These are phyloP conservation scores for Sinella curviseta DNA, from an alignment of 1,140 invertebrate species.

Conservation along the genomic window DNA sequence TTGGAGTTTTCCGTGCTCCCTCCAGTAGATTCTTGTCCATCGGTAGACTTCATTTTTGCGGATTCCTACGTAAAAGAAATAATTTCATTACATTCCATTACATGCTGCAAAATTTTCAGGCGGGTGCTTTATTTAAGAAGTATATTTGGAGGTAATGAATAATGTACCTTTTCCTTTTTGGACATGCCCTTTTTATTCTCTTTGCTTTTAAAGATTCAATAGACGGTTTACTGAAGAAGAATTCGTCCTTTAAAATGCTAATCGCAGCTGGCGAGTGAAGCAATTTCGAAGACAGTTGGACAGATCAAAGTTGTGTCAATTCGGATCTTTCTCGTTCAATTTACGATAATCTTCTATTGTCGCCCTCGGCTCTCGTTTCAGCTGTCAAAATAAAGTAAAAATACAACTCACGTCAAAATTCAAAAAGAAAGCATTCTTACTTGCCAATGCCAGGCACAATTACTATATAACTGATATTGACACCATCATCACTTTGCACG, in stretches of 20 bases:
- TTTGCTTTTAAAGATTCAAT: not conserved
- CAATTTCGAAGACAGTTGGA: too few species aligned
- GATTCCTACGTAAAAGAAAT: constrained; percentile 18
- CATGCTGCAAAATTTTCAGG: not conserved
- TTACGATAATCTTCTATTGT: too few species aligned
- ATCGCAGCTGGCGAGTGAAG: not conserved
- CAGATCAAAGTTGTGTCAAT: too few species aligned
- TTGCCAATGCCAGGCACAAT: too few species aligned
- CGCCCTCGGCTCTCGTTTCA: too few species aligned
- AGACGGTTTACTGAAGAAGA: too few species aligned
- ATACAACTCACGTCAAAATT: too few species aligned
- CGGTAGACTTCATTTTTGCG: constrained; percentile 9
- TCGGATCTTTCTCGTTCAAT: too few species aligned
- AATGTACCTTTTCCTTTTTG: not conserved
- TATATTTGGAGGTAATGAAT: not conserved
- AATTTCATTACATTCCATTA: not conserved
- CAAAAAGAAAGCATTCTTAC: too few species aligned
- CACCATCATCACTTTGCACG: too few species aligned
- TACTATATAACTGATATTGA: too few species aligned
- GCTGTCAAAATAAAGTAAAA: too few species aligned
- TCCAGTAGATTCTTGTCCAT: constrained; percentile 57
- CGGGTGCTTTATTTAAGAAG: not conserved
- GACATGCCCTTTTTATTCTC: not conserved
- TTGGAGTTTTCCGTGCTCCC: constrained; percentile 56
- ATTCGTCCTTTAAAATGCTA: not conserved